Evolutionary conservation across 2,113 vertebrate species (phyloP).

Genomic region (Oxyruncus cristatus): DNA sequence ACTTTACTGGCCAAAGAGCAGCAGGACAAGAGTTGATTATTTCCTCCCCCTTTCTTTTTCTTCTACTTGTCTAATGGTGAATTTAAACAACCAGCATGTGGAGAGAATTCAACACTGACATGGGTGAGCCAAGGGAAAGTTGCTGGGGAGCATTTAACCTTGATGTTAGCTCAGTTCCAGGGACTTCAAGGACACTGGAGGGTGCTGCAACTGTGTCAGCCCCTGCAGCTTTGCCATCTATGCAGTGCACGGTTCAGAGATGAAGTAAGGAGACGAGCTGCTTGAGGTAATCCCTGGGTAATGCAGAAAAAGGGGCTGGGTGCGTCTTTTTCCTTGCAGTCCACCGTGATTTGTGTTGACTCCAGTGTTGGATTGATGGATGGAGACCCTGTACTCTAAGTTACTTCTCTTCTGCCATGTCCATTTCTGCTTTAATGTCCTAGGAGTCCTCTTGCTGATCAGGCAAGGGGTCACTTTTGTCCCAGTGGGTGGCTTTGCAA

Average conservation of each 20-base stretch:
- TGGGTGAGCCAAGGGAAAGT: not conserved
- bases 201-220: not conserved
- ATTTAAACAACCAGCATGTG: not conserved
- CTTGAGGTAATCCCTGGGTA: not conserved
- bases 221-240: not conserved
- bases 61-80: not conserved
- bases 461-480: not conserved
- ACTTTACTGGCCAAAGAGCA: slow-evolving; percentile 1
- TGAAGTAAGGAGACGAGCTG: not conserved
- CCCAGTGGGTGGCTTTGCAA: not conserved
- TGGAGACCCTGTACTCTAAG: not conserved
- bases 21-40: not conserved
- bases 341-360: not conserved
- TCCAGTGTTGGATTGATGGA: not conserved
- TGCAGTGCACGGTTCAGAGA: not conserved
- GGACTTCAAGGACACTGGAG: not conserved
- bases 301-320: not conserved
- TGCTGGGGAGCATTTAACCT: not conserved
- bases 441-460: not conserved
- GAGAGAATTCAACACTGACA: not conserved
- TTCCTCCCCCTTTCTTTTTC: not conserved
- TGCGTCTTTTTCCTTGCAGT: not conserved
- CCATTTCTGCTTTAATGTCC: not conserved
- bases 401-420: not conserved
- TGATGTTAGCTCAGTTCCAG: not conserved